Base-by-base conservation (phyloP, 1,140 invertebrate genomes). In the Lordiphosa mommai region DNA sequence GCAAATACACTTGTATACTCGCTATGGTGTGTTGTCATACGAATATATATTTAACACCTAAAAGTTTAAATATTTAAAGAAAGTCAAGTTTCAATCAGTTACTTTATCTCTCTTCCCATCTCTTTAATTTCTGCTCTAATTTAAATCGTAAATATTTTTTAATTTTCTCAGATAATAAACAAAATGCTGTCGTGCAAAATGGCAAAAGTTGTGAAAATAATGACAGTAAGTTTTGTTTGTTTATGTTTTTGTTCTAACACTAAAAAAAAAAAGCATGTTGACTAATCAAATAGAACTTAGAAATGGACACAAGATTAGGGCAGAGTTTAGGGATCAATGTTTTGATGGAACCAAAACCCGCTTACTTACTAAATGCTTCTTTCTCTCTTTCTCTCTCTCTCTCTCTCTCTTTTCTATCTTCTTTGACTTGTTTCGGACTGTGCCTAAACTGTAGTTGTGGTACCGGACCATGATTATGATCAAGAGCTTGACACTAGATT, bases 151-250 rank as follows among this genome's bases (percentile, higher is more conserved):
- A 79, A 79, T 69, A 65, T 79, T 84, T 88, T 72, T 86, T 69
- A 72, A n/a, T n/a, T n/a, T 88, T 88, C 86, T 80, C 86, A 88
- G 86, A 88, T 88, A 66, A 87, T 68, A 88, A 86, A 84, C 77
- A 86, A 72, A 86, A 76, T 72, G 86, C 76, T 82, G 86, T 88
- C 69, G 80, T 51, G 66, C 61, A 52, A 72, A 88, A 87, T 88
- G 86, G 86, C 76, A 88, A 87, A 71, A 79, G 49, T 50, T 59
- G 67, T 69, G 80, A 87, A 67, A 84, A 61, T 43, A 43, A 6
- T 84, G 86, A 88, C 69, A 76, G 86, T 88, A 88, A 88, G 86
- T 88, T 66, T 34, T 36, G 20, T 52, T 52, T 52, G 23, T 52
- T 36, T 47, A 67, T 52, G 51, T 32, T 27, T 49, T 44, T 34